These are phyloP conservation scores for Phyto melanocephala DNA, from an alignment of 2,888 invertebrate genomes.

Conservation along the genomic window DNA sequence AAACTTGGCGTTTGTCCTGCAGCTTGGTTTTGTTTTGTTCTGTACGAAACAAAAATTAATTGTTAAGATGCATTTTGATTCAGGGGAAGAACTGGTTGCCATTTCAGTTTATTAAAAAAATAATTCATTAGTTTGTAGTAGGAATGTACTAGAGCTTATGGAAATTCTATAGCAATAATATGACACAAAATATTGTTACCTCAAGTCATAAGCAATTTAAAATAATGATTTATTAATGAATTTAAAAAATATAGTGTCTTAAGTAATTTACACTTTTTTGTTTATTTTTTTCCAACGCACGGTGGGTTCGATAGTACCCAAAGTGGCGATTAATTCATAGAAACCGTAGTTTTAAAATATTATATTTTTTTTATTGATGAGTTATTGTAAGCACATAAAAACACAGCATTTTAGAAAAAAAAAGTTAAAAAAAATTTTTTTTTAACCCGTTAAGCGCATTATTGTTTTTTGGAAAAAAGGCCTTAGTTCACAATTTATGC, in stretches of 20 bases:
- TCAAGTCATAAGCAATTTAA: not conserved
- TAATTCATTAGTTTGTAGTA: not conserved
- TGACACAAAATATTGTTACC: not conserved
- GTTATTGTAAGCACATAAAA: no score
- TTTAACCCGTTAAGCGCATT: no score
- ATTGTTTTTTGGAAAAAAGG: no score
- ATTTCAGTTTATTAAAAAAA: not conserved
- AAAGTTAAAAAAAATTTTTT: no score
- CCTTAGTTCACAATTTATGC: no score
- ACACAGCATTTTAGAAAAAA: no score
- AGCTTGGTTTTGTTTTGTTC: slow-evolving; percentile 24
- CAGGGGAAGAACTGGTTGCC: slow-evolving; percentile 40
- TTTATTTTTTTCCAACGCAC: no score
- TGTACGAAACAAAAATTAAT: slow-evolving; percentile 56
- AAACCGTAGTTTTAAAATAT: no score
- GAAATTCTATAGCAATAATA: not conserved
- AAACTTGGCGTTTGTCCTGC: slow-evolving; percentile 27
- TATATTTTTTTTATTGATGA: no score
- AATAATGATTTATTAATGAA: not conserved
- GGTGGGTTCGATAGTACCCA: no score
- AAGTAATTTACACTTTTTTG: no score
- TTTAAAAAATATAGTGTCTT: not conserved
- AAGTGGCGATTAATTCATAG: no score
- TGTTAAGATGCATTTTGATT: slow-evolving; percentile 53
- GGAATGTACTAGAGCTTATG: not conserved